Base-by-base conservation (phyloP, 2,113 vertebrate genomes). In the Apus apus region DNA sequence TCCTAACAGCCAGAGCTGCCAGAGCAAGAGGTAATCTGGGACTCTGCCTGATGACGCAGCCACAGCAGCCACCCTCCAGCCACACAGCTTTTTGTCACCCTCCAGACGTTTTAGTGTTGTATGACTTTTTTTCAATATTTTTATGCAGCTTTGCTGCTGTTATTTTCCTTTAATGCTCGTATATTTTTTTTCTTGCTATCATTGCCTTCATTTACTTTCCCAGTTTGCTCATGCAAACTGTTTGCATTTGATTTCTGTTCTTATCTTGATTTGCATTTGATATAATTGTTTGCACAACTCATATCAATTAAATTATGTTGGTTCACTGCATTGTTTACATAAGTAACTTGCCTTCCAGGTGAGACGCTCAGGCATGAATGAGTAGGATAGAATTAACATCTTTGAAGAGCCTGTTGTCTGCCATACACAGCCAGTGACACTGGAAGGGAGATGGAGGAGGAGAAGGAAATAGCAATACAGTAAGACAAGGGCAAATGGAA, bases 61-160 rank as follows among this genome's bases (percentile, higher is more conserved):
- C 1, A 1, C 2, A 11, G 71, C n/a, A 94, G 48, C n/a, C 30
- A 5, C 36, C 15, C 15, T 22, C 21, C 40, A 72, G 8, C 13
- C 58, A 18, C 3, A 6, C 4, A 2, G 13, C 9, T 36, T 26
- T 2, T 0, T 25, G 46, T 23, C 26, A 18, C 34, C 3, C 62
- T 79, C 29, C 34, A 53, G 11, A 7, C 36, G 7, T n/a, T 15
- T 11, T 12, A 43, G 5, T 27, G 3, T 10, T 94, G 83, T 68
- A 43, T 29, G 14, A 13, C 18, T n/a, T 73, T 67, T 60, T 75
- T 46, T 9, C 8, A 58, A 9, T 11, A 40, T 60, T 56, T 77
- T 73, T 9, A 48, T 61, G 6, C 5, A 26, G 13, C 1, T 54
- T 60, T 50, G 32, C 11, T 70, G 13, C 23, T 61, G 11, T 46